phyloP scores from a whole-genome alignment of 2,113 vertebrate species.

The Cyanoramphus novaezelandiae region DNA sequence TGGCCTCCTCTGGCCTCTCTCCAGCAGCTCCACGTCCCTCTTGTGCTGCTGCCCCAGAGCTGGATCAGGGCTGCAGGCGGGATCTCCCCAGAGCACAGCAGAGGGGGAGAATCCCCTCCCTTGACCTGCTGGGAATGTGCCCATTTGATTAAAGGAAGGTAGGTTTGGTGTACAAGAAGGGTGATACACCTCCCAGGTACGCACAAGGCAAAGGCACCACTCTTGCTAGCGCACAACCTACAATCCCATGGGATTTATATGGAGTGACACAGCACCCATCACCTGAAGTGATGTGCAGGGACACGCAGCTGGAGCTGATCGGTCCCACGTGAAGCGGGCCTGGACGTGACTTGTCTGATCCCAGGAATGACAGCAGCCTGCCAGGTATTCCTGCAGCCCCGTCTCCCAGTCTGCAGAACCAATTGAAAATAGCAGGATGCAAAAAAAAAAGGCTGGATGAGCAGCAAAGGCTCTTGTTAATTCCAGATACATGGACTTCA shows the following conservation, averaged over 20 bases:
- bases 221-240: not conserved
- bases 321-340: not conserved
- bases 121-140: not conserved
- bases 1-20: not conserved
- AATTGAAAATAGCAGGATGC: slow-evolving; percentile 38
- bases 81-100: not conserved
- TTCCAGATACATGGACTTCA: slow-evolving; percentile 32
- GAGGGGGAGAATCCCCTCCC: not conserved
- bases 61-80: not conserved
- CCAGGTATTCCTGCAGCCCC: slow-evolving; percentile 33
- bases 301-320: not conserved
- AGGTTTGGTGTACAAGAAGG: not conserved
- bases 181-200: accelerated
- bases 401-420: not conserved
- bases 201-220: accelerated
- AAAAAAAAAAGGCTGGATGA: slow-evolving; percentile 12
- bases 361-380: slow-evolving; percentile 31
- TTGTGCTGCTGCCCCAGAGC: not conserved
- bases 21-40: not conserved
- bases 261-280: not conserved
- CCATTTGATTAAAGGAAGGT: accelerated
- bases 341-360: not conserved
- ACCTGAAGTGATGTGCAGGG: not conserved
- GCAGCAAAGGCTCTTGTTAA: slow-evolving; percentile 27
- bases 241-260: not conserved